phyloP scores from a whole-genome alignment of 2,888 invertebrate genomes.

The Aromia moschata region DNA sequence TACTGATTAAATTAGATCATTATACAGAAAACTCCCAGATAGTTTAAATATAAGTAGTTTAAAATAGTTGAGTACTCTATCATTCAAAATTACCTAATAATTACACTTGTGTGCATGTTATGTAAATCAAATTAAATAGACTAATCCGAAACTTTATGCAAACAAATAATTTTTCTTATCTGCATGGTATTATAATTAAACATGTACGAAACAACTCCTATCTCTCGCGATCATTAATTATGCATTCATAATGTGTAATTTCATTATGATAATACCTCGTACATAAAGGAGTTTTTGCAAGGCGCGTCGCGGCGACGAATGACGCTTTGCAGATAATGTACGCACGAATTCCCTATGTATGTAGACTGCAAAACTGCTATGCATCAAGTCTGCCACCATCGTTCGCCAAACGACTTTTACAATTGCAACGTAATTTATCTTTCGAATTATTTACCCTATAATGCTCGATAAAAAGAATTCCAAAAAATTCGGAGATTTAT shows the following conservation, averaged over 20 bases:
- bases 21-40: too few relatives aligned
- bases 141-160: not conserved
- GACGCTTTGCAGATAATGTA: constrained; percentile 27
- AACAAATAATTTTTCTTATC: not conserved
- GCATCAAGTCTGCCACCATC: constrained; percentile 48
- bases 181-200: constrained; percentile 8
- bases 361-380: constrained; percentile 26
- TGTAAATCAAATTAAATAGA: too few relatives aligned
- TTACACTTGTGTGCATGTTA: too few relatives aligned
- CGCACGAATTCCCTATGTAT: constrained; percentile 27
- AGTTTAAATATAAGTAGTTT: too few relatives aligned
- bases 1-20: too few relatives aligned
- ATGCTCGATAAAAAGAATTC: constrained; percentile 51
- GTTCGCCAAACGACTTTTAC: constrained; percentile 60
- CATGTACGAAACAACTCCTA: constrained; percentile 5
- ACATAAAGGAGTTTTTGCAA: constrained; percentile 20
- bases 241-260: constrained; percentile 29
- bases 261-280: constrained; percentile 32
- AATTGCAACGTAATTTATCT: constrained; percentile 60
- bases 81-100: too few relatives aligned
- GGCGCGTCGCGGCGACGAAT: constrained; percentile 23
- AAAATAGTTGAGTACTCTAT: too few relatives aligned
- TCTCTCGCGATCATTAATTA: constrained; percentile 20
- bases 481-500: constrained; percentile 8
- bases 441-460: constrained; percentile 56